A percentile compares a stretch with the other conserved stretches of the same genome.
These are phyloP conservation scores for Eupithecia exiguata DNA, from an alignment of 2,888 invertebrate genomes.

Conservation along the genomic window DNA sequence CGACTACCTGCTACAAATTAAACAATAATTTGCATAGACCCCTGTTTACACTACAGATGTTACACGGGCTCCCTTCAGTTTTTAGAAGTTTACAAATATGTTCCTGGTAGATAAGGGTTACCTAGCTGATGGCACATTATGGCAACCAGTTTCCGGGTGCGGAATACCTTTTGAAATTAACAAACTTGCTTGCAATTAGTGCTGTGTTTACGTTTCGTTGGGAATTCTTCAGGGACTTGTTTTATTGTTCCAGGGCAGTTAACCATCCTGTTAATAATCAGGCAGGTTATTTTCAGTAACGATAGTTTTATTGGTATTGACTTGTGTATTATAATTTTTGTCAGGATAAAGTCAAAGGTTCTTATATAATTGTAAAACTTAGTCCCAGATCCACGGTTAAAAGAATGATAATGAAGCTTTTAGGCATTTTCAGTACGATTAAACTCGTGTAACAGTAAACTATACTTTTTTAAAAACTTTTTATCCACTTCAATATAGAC, in stretches of 20 bases:
- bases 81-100: slow-evolving; percentile 55
- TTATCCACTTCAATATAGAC: no score
- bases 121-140: slow-evolving; percentile 80
- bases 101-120: slow-evolving; percentile 71
- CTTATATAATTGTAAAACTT: no score
- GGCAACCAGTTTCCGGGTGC: slow-evolving; percentile 60
- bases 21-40: slow-evolving; percentile 41
- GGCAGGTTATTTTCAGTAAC: background rate
- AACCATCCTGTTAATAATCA: background rate
- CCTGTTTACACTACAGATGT: slow-evolving; percentile 42
- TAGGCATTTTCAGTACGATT: no score
- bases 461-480: no score
- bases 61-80: slow-evolving; percentile 50
- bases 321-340: background rate
- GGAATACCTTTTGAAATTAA: slow-evolving; percentile 38
- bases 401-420: background rate
- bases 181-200: slow-evolving; percentile 44
- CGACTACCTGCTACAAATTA: slow-evolving; percentile 34
- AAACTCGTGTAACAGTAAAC: no score
- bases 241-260: background rate
- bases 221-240: slow-evolving; percentile 7
- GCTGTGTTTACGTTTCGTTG: slow-evolving; percentile 25
- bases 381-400: background rate
- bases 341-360: background rate
- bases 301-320: background rate